Conservation (phyloP, 2,113 vertebrate species). For the Aphyosemion australe region DNA sequence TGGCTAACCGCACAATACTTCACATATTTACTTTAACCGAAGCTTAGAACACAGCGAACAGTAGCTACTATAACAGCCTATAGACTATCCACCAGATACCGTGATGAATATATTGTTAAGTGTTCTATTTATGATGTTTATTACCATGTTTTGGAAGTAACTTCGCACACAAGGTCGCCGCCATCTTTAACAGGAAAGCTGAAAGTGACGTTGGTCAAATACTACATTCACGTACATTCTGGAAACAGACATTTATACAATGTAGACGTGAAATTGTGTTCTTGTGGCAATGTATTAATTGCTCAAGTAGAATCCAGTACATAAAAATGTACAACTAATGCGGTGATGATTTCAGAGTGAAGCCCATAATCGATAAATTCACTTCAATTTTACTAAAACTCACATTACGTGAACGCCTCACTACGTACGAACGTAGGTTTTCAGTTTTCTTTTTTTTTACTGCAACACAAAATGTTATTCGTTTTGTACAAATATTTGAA, state of each 20-base stretch:
- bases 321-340: too few relatives aligned
- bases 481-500: background rate
- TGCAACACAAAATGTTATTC: fast-evolving
- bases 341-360: too few relatives aligned
- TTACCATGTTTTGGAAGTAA: constrained; percentile 75
- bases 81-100: fast-evolving
- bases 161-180: constrained; percentile 79
- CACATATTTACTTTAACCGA: fast-evolving
- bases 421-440: background rate
- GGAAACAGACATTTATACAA: fast-evolving
- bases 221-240: fast-evolving
- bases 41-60: background rate
- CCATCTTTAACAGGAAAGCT: constrained; percentile 70
- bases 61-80: background rate
- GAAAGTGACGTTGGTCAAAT: constrained; percentile 7
- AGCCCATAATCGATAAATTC: background rate
- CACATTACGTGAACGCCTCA: background rate
- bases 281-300: too few relatives aligned
- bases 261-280: too few relatives aligned
- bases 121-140: background rate
- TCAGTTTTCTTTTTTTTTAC: background rate
- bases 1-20: background rate
- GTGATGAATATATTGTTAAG: background rate
- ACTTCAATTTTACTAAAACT: background rate
- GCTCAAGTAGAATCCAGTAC: too few relatives aligned